Percentiles rank a stretch among this genome's conserved stretches.
Evolutionary conservation across 2,888 invertebrate genomes (phyloP).

Genomic region (Vanessa cardui): DNA sequence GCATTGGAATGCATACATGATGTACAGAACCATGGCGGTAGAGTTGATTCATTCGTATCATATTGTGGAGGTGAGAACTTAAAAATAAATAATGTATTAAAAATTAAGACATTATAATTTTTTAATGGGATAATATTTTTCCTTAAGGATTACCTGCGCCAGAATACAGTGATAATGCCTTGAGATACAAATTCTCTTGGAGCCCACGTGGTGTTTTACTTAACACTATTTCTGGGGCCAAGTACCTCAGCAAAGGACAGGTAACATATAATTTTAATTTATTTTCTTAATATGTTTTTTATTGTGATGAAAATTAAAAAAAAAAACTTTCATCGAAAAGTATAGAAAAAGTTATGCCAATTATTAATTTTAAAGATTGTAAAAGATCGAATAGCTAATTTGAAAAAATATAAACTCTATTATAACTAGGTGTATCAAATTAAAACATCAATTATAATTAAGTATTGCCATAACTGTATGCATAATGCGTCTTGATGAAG

Average conservation of each 20-base stretch:
- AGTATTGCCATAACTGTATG: too few species aligned
- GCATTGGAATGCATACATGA: slow-evolving; percentile 99
- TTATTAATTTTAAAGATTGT: too few species aligned
- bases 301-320: background rate
- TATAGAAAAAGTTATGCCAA: too few species aligned
- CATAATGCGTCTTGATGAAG: too few species aligned
- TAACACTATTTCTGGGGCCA: slow-evolving; percentile 95
- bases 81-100: too few species aligned
- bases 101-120: background rate
- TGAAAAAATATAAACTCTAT: too few species aligned
- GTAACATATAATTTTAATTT: slow-evolving; percentile 59
- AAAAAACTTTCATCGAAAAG: background rate
- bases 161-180: slow-evolving; percentile 95
- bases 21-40: slow-evolving; percentile 93
- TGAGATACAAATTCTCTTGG: slow-evolving; percentile 98
- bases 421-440: too few species aligned
- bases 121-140: background rate
- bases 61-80: slow-evolving; percentile 91
- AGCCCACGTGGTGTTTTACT: slow-evolving; percentile 96
- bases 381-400: too few species aligned
- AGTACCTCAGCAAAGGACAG: slow-evolving; percentile 91
- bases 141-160: slow-evolving; percentile 94
- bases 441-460: too few species aligned
- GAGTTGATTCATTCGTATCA: slow-evolving; percentile 96
- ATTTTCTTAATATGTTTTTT: background rate